Evolutionary conservation across 2,888 invertebrate genomes (phyloP).

Genomic region (Smittia aterrima): DNA sequence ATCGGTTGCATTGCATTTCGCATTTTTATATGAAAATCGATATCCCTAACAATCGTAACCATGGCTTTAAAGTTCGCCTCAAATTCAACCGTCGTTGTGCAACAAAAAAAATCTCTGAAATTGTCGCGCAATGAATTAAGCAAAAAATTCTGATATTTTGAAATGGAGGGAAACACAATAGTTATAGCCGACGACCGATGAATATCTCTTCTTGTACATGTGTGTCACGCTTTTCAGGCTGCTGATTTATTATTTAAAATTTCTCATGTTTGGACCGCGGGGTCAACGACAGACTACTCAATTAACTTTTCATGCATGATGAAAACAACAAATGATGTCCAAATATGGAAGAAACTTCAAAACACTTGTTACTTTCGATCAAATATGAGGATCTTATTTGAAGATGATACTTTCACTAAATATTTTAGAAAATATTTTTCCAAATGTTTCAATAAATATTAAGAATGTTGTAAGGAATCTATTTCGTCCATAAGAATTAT

Average conservation of each 20-base stretch:
- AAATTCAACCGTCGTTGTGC: background rate
- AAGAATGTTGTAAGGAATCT: too few relatives aligned
- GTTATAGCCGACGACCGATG: slow-evolving; percentile 10
- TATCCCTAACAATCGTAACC: background rate
- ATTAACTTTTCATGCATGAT: background rate
- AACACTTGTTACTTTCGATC: background rate
- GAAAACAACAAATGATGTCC: background rate
- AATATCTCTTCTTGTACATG: slow-evolving; percentile 17
- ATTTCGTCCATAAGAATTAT: too few relatives aligned
- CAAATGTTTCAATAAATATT: too few relatives aligned
- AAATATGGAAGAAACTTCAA: background rate
- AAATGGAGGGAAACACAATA: background rate
- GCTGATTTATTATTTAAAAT: slow-evolving; percentile 27
- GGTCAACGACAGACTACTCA: background rate
- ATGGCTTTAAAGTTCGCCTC: background rate
- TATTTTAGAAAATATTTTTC: too few relatives aligned
- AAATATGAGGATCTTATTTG: too few relatives aligned
- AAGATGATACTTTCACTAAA: too few relatives aligned
- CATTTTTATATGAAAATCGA: background rate
- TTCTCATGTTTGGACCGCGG: background rate
- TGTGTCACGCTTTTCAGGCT: background rate
- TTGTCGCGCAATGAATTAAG: background rate
- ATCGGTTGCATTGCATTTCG: too few relatives aligned
- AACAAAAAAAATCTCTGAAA: background rate
- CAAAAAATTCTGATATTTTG: too few relatives aligned